phyloP scores from a whole-genome alignment of 2,888 invertebrate genomes.

The Xanthorhoe spadicearia region DNA sequence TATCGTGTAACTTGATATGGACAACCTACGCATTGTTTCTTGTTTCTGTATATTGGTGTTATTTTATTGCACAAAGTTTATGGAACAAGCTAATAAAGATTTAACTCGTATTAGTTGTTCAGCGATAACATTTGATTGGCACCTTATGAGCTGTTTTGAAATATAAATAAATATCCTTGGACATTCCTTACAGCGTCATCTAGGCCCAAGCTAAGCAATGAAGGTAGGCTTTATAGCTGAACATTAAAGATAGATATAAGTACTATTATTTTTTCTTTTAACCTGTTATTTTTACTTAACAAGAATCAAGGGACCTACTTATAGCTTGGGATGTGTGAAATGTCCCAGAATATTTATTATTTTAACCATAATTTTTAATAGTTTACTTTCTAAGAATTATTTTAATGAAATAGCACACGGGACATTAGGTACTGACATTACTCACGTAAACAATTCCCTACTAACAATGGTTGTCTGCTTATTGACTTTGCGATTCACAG shows the following conservation, averaged over 20 bases:
- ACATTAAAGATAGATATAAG: background rate
- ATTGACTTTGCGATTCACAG: no score
- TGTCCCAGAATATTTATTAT: no score
- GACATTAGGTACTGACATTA: no score
- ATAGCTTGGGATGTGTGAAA: no score
- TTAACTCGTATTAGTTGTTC: slow-evolving; percentile 35
- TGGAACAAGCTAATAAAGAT: slow-evolving; percentile 43
- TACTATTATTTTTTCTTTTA: background rate
- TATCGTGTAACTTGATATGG: slow-evolving; percentile 18
- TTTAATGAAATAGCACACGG: no score
- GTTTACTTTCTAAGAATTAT: no score
- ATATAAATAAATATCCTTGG: slow-evolving; percentile 2
- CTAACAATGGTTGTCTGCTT: no score
- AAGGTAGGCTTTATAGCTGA: background rate
- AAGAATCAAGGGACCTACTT: background rate
- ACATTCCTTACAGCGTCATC: no score
- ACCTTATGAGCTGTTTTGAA: slow-evolving; percentile 6
- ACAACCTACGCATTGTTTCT: slow-evolving; percentile 61
- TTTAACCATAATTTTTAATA: no score
- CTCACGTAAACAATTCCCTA: no score
- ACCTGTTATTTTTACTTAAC: background rate
- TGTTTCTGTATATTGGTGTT: slow-evolving; percentile 41
- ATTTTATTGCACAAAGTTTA: slow-evolving; percentile 41
- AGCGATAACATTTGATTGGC: slow-evolving; percentile 22
- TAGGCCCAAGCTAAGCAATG: no score